phyloP scores from a whole-genome alignment of 2,888 invertebrate species.

The Sphaerophoria taeniata region DNA sequence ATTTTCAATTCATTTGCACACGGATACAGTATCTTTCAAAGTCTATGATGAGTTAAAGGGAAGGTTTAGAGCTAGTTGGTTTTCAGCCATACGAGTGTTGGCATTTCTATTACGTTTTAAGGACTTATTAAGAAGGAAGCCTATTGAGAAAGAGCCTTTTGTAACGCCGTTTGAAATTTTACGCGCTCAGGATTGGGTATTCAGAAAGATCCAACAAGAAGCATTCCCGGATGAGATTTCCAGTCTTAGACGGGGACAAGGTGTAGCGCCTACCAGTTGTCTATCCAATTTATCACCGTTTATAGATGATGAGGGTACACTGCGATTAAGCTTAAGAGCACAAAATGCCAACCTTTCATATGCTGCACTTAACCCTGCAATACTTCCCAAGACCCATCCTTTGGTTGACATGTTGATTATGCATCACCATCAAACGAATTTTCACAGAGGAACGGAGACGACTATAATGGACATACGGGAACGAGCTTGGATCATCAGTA shows the following conservation, averaged over 20 bases:
- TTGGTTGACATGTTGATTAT: conserved; percentile 8
- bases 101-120: conserved; percentile 29
- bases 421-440: conserved; percentile 1
- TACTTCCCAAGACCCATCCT: conserved; percentile 13
- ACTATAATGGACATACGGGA: conserved; percentile 17
- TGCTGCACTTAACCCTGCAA: too few relatives aligned
- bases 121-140: not conserved
- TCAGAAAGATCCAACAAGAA: too few relatives aligned
- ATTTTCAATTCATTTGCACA: not conserved
- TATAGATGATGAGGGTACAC: conserved; percentile 9
- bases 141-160: conserved; percentile 4
- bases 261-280: not conserved
- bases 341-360: conserved; percentile 23
- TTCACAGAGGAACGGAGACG: conserved; percentile 2
- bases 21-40: not conserved
- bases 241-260: not conserved
- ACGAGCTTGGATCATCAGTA: conserved; percentile 9
- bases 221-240: conserved; percentile 23
- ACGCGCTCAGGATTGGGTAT: conserved; percentile 14
- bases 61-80: conserved; percentile 7
- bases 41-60: conserved; percentile 3
- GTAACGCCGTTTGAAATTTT: not conserved
- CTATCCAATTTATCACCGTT: conserved; percentile 16
- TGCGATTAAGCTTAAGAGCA: conserved; percentile 6
- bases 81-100: conserved; percentile 4